These are phyloP conservation scores for Cepphus grylle DNA, from an alignment of 2,113 vertebrate species.

Conservation along the genomic window DNA sequence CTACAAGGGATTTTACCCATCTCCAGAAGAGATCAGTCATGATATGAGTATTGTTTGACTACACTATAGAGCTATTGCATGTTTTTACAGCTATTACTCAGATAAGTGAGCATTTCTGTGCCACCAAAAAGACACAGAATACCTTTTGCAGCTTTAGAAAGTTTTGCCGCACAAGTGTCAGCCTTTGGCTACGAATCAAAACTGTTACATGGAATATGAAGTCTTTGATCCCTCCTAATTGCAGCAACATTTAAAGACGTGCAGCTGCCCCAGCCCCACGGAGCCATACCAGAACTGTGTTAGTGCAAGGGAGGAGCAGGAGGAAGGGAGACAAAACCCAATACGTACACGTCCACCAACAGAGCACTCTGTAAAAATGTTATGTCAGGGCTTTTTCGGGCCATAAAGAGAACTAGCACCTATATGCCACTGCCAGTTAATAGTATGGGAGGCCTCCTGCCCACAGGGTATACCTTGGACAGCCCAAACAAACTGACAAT, in stretches of 20 bases:
- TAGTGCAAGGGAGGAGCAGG: not conserved
- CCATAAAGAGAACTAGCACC: not conserved
- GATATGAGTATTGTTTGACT: not conserved
- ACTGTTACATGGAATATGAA: not conserved
- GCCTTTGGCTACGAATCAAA: not conserved
- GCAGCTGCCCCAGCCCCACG: not conserved
- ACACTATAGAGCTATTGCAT: not conserved
- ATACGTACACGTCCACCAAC: not conserved
- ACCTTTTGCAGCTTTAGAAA: not conserved
- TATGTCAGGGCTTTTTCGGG: not conserved
- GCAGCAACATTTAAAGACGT: not conserved
- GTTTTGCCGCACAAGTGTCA: not conserved
- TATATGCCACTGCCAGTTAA: not conserved
- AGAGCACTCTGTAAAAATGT: not conserved
- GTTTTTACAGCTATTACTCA: not conserved
- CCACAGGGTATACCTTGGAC: not conserved
- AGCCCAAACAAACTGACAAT: constrained; percentile 5
- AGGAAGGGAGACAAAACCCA: not conserved
- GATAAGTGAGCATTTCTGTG: not conserved
- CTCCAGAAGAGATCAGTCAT: not conserved
- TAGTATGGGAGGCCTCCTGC: not conserved
- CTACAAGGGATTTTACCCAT: not conserved
- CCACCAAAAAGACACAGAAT: not conserved
- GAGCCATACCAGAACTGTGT: not conserved
- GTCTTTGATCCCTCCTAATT: not conserved